Evolutionary conservation across 2,113 vertebrate species (phyloP).

Genomic region (Mystacornis crossleyi): DNA sequence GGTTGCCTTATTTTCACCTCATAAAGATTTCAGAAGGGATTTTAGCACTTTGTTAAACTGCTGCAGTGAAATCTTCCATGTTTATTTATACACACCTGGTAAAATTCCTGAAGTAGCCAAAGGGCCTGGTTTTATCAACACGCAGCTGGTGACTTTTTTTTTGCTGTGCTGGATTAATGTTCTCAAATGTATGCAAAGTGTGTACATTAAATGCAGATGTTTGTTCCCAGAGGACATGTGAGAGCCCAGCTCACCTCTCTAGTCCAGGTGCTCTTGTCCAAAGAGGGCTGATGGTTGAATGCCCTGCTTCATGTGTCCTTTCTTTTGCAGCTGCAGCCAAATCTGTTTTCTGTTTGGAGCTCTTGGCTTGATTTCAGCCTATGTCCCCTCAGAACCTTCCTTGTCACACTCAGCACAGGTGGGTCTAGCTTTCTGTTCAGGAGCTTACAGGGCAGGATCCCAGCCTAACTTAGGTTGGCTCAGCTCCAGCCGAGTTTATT

Average conservation of each 20-base stretch:
- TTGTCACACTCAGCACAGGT: background rate
- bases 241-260: background rate
- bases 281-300: background rate
- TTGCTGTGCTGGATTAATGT: background rate
- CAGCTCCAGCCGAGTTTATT: background rate
- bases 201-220: background rate
- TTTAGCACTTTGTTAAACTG: background rate
- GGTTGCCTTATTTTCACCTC: constrained; percentile 19
- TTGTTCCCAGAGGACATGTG: background rate
- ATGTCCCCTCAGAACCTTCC: background rate
- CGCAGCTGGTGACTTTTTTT: background rate
- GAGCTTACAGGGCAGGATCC: background rate
- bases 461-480: background rate
- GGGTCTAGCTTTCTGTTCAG: background rate
- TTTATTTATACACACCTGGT: background rate
- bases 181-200: background rate
- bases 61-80: background rate
- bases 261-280: background rate
- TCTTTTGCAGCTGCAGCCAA: background rate
- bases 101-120: background rate
- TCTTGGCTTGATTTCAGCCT: background rate
- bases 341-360: background rate
- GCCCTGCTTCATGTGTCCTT: accelerated
- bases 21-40: constrained; percentile 19
- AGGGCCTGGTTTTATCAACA: background rate